Base-by-base conservation (phyloP, 1,140 invertebrate species). In the Aphis gossypii region DNA sequence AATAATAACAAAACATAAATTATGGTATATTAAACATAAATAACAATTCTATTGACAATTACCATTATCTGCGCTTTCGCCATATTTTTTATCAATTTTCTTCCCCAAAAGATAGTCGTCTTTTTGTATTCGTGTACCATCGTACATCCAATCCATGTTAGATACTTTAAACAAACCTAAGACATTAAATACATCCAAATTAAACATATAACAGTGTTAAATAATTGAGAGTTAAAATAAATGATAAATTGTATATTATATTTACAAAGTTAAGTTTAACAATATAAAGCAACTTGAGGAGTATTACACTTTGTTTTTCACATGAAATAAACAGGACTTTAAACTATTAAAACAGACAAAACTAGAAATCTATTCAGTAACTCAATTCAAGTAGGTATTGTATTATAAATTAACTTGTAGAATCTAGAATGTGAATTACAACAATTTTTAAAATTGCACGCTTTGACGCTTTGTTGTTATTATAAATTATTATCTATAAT, bases 41-140 rank as follows among this genome's bases (percentile, higher is more conserved):
- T 68, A 68, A 76, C n/a, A n/a, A 76, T n/a, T 76, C 14, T 76
- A n/a, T 76, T n/a, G 30, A 76, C 4, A n/a, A 83, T 92, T 93
- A 93, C 92, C 96, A 56, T 96, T 95, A 94, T 96, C 96, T 94
- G 96, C 96, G 38, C 97, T 94, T 94, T 97, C 96, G 94, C 98
- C 97, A 95, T 98, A 97, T 84, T 97, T 96, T 95, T 98, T 98
- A 94, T 99, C 98, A 94, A 99, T 97, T 92, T 97, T 95, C 94
- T 97, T 97, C 2, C 98, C 98, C n/a, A 98, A 95, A 6, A 99
- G 96, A 96, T 99, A 99, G 94, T 99, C 98, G 95, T 99, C 98
- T 60, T 97, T 95, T 94, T 98, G 97, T 11, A 97, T 96, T 94
- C 97, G 97, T 21, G 97, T 97, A 94, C 97, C 97, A 96, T 98